Evolutionary conservation across 2,888 invertebrate species (phyloP).

Genomic region (Scaptomyza cyrtandrae): DNA sequence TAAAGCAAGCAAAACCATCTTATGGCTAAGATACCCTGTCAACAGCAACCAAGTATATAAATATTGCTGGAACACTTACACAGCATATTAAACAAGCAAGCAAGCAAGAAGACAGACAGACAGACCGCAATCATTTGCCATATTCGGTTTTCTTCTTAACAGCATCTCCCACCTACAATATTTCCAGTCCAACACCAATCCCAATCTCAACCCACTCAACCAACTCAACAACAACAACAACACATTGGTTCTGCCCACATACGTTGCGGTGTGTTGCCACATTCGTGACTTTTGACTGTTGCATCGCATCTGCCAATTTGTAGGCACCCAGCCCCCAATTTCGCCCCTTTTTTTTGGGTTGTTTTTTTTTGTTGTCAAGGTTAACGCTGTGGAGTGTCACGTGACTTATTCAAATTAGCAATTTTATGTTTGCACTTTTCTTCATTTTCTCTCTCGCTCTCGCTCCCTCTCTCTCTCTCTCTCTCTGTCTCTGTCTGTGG

Average conservation of each 20-base stretch:
- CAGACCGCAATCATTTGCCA: neutral
- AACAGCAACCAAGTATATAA: no score
- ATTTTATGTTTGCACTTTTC: constrained; percentile 73
- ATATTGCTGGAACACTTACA: no score
- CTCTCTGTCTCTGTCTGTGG: no score
- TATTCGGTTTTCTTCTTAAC: neutral
- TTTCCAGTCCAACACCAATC: neutral
- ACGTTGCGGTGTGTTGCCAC: constrained; percentile 13
- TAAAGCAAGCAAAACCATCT: constrained; percentile 5
- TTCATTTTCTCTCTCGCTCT: neutral
- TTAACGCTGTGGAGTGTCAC: constrained; percentile 62
- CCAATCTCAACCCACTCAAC: no score
- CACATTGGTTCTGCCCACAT: neutral
- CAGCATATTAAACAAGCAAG: neutral
- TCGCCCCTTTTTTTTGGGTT: neutral
- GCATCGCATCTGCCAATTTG: constrained; percentile 39
- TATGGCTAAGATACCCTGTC: neutral
- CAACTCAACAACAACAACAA: neutral
- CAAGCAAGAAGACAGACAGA: neutral
- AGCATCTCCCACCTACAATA: neutral
- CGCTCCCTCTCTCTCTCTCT: no score
- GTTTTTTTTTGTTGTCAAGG: constrained; percentile 27
- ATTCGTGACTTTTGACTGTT: constrained; percentile 14
- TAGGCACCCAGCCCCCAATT: neutral
- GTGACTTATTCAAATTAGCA: constrained; percentile 80